Evolutionary conservation across 2,113 vertebrate genomes (phyloP).

Genomic region (Ahaetulla prasina): DNA sequence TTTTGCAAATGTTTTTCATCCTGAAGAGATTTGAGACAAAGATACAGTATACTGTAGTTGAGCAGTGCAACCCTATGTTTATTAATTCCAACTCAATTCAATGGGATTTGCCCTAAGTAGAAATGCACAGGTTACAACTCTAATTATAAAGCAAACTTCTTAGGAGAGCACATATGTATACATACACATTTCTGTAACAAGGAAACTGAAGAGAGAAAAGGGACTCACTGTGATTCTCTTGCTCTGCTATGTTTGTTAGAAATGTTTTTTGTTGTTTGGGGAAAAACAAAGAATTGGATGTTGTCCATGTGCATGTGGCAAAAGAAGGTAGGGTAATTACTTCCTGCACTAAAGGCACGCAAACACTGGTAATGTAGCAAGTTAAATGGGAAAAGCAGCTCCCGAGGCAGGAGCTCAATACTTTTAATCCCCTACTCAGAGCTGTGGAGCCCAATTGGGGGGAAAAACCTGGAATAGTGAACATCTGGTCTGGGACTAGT

Average conservation of each 20-base stretch:
- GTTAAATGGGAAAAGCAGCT: background rate
- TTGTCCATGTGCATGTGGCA: too few relatives aligned
- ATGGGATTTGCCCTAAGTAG: too few relatives aligned
- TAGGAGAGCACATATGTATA: background rate
- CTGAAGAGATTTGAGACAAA: background rate
- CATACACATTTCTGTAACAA: background rate
- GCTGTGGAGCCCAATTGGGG: background rate
- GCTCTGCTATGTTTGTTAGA: background rate
- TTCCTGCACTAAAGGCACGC: too few relatives aligned
- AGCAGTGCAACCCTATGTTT: background rate
- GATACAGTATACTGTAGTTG: background rate
- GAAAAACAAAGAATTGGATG: background rate
- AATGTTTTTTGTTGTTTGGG: background rate
- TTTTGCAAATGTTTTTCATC: background rate
- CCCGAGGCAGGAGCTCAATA: background rate
- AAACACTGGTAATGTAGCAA: background rate
- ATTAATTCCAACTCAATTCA: background rate
- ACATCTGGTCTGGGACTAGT: background rate
- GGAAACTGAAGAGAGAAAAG: background rate
- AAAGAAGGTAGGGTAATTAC: too few relatives aligned
- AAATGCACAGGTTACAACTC: background rate
- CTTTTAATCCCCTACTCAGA: background rate
- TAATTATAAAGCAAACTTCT: background rate
- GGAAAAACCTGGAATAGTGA: background rate
- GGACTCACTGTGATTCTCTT: background rate